These are phyloP conservation scores for Thecocarcelia acutangulata DNA, from an alignment of 2,888 invertebrate species.

Conservation along the genomic window DNA sequence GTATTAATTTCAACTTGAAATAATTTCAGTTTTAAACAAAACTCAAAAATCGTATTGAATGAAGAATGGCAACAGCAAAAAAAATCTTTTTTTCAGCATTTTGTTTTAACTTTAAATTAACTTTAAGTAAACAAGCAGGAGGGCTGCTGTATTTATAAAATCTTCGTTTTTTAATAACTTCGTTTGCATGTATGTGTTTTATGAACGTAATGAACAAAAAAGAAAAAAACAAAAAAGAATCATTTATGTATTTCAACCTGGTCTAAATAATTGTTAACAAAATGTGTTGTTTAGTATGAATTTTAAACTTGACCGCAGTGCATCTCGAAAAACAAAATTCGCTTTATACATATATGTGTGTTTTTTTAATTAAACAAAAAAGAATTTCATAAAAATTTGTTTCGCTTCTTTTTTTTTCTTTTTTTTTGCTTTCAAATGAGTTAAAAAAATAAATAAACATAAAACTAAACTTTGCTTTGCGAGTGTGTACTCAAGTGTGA, in stretches of 20 bases:
- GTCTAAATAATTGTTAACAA: constrained; percentile 54
- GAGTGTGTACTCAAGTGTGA: constrained; percentile 34
- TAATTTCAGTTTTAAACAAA: constrained; percentile 25
- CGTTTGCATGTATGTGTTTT: constrained; percentile 9
- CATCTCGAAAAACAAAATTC: constrained; percentile 41
- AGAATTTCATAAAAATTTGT: neutral
- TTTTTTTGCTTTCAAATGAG: too few species aligned
- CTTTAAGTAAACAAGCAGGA: constrained; percentile 46
- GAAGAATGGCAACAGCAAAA: neutral
- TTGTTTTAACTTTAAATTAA: constrained; percentile 31
- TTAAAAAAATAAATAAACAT: neutral
- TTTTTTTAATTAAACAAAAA: neutral
- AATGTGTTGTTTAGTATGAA: constrained; percentile 63
- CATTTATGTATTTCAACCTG: constrained; percentile 30
- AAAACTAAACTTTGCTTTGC: constrained; percentile 22
- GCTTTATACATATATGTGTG: constrained; percentile 10
- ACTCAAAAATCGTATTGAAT: neutral
- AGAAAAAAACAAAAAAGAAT: constrained; percentile 7
- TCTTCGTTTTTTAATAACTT: constrained; percentile 1
- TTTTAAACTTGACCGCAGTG: constrained; percentile 60
- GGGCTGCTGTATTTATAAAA: constrained; percentile 49
- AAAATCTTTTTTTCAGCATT: neutral
- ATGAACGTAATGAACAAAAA: constrained; percentile 4
- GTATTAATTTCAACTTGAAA: constrained; percentile 19
- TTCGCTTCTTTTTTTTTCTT: neutral